phyloP scores from a whole-genome alignment of 2,113 vertebrate species.

The Sminthopsis crassicaudata region DNA sequence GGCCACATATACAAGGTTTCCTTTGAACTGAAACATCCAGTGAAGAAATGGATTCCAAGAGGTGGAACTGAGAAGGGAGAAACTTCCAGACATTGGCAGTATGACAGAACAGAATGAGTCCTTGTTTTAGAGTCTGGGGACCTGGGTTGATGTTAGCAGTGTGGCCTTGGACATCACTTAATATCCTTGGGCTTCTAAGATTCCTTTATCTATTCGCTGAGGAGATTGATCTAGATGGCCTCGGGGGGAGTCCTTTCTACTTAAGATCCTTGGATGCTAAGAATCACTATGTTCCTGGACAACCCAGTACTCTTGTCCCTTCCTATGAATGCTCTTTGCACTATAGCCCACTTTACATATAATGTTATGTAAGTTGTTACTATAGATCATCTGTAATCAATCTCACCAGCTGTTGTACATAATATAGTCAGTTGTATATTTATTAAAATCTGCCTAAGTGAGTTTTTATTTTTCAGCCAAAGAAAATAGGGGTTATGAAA shows the following conservation, averaged over 20 bases:
- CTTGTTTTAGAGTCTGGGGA: too few relatives aligned
- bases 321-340: neutral
- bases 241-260: neutral
- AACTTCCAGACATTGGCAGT: neutral
- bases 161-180: neutral
- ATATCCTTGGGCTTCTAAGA: neutral
- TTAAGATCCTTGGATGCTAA: neutral
- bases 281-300: neutral
- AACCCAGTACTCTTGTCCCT: neutral
- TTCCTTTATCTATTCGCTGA: neutral
- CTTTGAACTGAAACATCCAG: neutral
- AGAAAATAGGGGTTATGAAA: conserved; percentile 40
- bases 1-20: neutral
- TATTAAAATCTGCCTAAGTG: neutral
- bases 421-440: neutral
- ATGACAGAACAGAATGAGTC: too few relatives aligned
- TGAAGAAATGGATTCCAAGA: neutral
- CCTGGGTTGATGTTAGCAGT: neutral
- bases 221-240: neutral
- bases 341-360: neutral
- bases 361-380: neutral
- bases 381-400: neutral
- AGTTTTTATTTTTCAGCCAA: neutral
- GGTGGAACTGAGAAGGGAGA: neutral
- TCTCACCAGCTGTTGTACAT: neutral